phyloP scores from a whole-genome alignment of 2,797 vertebrate species.

The Chlorospingus semifuscus region DNA sequence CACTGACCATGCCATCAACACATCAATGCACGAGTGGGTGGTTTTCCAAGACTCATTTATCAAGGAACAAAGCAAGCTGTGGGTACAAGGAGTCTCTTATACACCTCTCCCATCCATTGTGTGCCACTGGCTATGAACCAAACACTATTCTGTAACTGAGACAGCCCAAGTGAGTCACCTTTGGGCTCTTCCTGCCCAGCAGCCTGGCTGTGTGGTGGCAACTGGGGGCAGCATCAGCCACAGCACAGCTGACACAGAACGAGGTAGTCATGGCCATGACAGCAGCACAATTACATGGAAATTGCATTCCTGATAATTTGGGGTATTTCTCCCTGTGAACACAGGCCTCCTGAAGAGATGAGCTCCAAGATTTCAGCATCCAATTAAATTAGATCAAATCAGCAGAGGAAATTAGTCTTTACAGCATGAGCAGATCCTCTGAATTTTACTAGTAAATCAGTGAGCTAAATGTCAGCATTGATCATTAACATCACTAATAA shows the following conservation, averaged over 20 bases:
- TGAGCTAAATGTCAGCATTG: constrained; percentile 12
- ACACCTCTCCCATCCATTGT: background rate
- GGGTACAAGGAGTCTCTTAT: background rate
- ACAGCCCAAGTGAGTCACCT: background rate
- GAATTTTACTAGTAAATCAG: constrained; percentile 14
- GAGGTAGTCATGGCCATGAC: background rate
- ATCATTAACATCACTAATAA: constrained; percentile 2
- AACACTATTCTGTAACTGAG: background rate
- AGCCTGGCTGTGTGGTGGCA: background rate
- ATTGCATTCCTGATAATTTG: background rate
- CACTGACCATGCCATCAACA: background rate
- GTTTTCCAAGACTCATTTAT: background rate
- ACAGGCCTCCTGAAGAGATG: background rate
- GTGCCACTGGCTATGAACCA: background rate
- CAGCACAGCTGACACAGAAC: background rate
- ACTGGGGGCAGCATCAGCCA: accelerated
- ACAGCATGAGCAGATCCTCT: constrained; percentile 6
- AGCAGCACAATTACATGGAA: background rate
- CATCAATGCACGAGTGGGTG: background rate
- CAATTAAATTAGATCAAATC: constrained; percentile 59
- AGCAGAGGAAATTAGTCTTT: constrained; percentile 54
- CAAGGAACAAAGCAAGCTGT: background rate
- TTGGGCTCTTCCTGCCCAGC: background rate
- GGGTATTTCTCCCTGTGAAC: constrained; percentile 1
- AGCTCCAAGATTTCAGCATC: constrained; percentile 7